These are phyloP conservation scores for Athene noctua DNA, from an alignment of 2,113 vertebrate species.

Conservation along the genomic window DNA sequence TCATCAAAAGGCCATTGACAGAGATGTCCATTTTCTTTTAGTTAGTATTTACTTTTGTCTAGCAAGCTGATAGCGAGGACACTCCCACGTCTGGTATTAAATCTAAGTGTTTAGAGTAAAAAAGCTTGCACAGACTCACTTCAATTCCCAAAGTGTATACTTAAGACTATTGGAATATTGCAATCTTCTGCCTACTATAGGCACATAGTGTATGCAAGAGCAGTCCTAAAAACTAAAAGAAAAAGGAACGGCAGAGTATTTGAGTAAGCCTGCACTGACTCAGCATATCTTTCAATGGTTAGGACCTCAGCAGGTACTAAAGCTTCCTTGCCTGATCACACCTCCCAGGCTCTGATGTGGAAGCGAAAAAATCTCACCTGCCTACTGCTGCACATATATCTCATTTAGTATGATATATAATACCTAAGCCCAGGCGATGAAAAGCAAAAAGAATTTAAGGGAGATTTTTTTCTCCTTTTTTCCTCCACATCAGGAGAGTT, in stretches of 20 bases:
- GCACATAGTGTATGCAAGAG: background rate
- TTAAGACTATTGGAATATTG: background rate
- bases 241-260: background rate
- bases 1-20: background rate
- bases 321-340: conserved; percentile 27
- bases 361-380: conserved; percentile 41
- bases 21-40: background rate
- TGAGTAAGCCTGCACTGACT: background rate
- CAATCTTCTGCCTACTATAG: background rate
- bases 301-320: conserved; percentile 7
- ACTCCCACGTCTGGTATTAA: background rate
- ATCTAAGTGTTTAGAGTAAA: background rate
- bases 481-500: background rate
- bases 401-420: background rate
- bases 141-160: background rate
- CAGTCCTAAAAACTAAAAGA: background rate
- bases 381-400: conserved; percentile 19
- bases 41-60: background rate
- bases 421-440: background rate
- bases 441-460: background rate
- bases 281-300: background rate
- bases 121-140: background rate
- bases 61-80: background rate
- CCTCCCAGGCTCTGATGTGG: conserved; percentile 21
- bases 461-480: background rate